phyloP scores from a whole-genome alignment of 1,140 invertebrate genomes.

The Drepana arcuata region DNA sequence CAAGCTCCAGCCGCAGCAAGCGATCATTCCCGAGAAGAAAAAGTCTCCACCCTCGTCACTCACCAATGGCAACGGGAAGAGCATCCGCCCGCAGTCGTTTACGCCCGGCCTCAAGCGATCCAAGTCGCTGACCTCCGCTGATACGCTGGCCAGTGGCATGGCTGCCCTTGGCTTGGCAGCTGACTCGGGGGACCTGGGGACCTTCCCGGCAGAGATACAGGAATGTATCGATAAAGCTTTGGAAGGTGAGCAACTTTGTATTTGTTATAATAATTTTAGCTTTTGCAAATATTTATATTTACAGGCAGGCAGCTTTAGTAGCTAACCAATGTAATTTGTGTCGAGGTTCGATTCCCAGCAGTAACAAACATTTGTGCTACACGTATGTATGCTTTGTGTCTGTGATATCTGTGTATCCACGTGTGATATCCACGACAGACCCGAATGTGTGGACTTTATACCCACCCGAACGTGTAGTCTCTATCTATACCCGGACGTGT shows the following conservation, averaged over 20 bases:
- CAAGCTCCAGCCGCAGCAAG: slow-evolving; percentile 63
- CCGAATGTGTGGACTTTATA: too few relatives aligned
- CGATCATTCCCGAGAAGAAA: slow-evolving; percentile 57
- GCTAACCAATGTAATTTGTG: too few relatives aligned
- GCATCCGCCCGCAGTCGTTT: slow-evolving; percentile 46
- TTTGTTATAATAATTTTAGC: background rate
- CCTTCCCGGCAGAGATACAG: slow-evolving; percentile 81
- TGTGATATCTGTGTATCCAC: too few relatives aligned
- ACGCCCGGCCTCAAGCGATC: slow-evolving; percentile 81
- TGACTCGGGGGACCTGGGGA: slow-evolving; percentile 81
- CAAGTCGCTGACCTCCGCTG: slow-evolving; percentile 84
- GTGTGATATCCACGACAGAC: too few relatives aligned
- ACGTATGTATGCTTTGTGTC: too few relatives aligned
- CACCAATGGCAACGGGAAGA: slow-evolving; percentile 53
- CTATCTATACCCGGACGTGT: too few relatives aligned
- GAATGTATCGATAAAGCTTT: slow-evolving; percentile 80
- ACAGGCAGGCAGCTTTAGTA: too few relatives aligned
- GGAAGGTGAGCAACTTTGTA: slow-evolving; percentile 66
- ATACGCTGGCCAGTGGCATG: slow-evolving; percentile 76
- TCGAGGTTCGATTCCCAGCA: too few relatives aligned
- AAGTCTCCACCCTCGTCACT: slow-evolving; percentile 58
- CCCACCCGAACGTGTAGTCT: too few relatives aligned
- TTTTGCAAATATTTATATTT: background rate
- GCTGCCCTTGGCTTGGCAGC: slow-evolving; percentile 73
- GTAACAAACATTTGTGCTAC: too few relatives aligned